Base-by-base conservation (phyloP, 2,888 invertebrate genomes). In the Drosophila infuscata region DNA sequence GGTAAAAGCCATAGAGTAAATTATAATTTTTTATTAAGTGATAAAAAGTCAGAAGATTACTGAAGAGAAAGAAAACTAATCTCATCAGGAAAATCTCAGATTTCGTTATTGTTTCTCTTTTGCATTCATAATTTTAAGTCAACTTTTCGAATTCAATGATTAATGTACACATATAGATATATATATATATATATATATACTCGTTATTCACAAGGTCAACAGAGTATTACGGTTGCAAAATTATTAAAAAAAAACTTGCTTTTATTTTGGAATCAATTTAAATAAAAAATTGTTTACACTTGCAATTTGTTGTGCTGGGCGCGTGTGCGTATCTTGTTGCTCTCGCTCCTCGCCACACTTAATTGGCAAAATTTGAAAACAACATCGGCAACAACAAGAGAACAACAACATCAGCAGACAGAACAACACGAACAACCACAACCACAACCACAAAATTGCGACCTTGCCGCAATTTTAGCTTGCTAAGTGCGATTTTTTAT, bases 391-490 rank as follows among this genome's bases (percentile, higher is more conserved):
- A 36, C 17, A 36, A 36, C 36, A 36, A 36, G 15, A 36, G 6
- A 15, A 7, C 25, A 25, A 46, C 46, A 25, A 46, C 46, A 15
- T 46, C 46, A 25, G 25, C 46, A 46, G 15, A 15, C 4, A 46
- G 46, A 66, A 38, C 32, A 64, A 51, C 30, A 48, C 20, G 7
- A 58, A 12, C 67, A n/a, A n/a, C n/a, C n/a, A n/a, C n/a, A 68
- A 62, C 81, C 70, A 56, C 68, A 76, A 25, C 25, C 25, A 25
- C 25, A 75, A 52, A 30, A 70, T 71, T 25, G 15, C 86, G 81
- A 83, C 84, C 84, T 88, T 88, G 88, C 70, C 70, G 60, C 20
- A 65, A 71, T 77, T 81, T 76, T 43, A 65, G 56, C 56, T 67
- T 65, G 62, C 48, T 41, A 52, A 41, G 32, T n/a, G 46, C 15